Evolutionary conservation across 1,140 invertebrate species (phyloP), one percentile per base, ranked within the genome.

Genomic region (Bombus confusus): DNA sequence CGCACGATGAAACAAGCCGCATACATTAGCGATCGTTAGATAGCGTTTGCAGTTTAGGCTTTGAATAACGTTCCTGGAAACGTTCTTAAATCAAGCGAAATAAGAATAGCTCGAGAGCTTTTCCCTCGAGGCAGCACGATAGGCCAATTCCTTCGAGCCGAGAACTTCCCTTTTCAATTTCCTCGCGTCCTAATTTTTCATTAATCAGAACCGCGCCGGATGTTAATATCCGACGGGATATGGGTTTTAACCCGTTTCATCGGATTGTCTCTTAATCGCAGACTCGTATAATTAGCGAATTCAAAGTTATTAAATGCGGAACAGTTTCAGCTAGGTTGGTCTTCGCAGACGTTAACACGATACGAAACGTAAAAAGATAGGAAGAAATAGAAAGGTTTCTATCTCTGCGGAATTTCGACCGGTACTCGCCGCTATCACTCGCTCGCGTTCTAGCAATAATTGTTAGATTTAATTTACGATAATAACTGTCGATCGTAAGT

Each of bases 1-100:
- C 34, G 9, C 18, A 28, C 47, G 31, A 39, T 75, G 62, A 68
- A 77, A 83, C 73, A 52, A 34, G 5, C 43, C 34, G 43, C 74
- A 69, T 69, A 22, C 73, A 77, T 83, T 76, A 68, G 2, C 47
- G 82, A 83, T 83, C 74, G 74, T 41, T n/a, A 52, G 82, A 83
- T 83, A 83, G 78, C 82, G 64, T 34, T 83, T 59, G 64, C 64
- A 69, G 74, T 83, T 83, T 69, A 78, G 64, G 74, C 47, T 78
- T 83, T 78, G 75, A 83, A 78, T 78, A 83, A 83, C 52, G 74
- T 43, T 57, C 47, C 47, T 57, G 18, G 74, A 78, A 78, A 34
- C 47, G 74, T 77, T 77, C 73, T 83, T 77, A 83, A 83, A 77
- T 83, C 81, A 69, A 57, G 18, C 62, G 73, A 83, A 83, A 59